phyloP scores from a whole-genome alignment of 2,797 vertebrate genomes.

The Gymnoscopelus braueri region DNA sequence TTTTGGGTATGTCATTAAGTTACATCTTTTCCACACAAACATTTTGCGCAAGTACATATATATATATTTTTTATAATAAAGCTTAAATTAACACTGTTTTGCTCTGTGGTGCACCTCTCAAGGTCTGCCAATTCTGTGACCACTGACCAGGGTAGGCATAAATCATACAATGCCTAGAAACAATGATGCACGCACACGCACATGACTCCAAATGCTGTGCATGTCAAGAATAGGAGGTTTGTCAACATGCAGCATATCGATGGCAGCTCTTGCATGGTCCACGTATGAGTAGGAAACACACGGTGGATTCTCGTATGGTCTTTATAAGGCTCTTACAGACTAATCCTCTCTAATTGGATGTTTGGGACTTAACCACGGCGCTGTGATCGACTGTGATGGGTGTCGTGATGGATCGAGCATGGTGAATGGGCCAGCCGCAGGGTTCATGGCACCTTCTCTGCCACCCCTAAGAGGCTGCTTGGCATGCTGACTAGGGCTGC shows the following conservation, averaged over 20 bases:
- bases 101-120: no score
- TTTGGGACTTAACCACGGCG: slow-evolving; percentile 52
- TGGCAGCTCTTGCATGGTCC: slow-evolving; percentile 23
- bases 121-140: no score
- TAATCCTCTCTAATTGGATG: slow-evolving; percentile 80
- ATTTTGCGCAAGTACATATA: no score
- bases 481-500: no score
- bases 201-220: not conserved
- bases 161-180: slow-evolving; percentile 23
- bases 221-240: slow-evolving; percentile 19
- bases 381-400: slow-evolving; percentile 60
- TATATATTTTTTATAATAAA: no score
- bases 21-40: no score
- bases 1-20: no score
- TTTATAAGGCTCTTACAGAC: slow-evolving; percentile 76
- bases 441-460: not conserved
- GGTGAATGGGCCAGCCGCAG: slow-evolving; percentile 41
- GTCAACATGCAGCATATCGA: slow-evolving; percentile 10
- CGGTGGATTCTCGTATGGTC: slow-evolving; percentile 50
- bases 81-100: no score
- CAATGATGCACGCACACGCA: not conserved
- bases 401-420: slow-evolving; percentile 44
- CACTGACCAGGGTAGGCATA: no score
- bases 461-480: not conserved
- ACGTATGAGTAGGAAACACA: slow-evolving; percentile 55